Evolutionary conservation across 1,140 invertebrate genomes (phyloP).

Genomic region (Drosophila biarmipes): DNA sequence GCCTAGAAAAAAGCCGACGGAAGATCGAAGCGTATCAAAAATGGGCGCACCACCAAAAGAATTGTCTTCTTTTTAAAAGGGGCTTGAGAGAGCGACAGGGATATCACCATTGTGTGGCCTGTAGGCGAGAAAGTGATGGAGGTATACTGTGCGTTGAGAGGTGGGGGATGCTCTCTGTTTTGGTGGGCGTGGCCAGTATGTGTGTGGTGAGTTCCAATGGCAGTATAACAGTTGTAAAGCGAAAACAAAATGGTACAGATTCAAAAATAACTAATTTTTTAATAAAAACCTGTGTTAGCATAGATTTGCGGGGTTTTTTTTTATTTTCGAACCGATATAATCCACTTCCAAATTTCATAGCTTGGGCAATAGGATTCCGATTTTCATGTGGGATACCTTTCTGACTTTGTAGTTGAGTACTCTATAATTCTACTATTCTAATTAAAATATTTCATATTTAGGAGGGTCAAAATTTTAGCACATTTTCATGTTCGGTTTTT

Average conservation of each 20-base stretch:
- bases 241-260: not conserved
- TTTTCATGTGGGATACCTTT: no score
- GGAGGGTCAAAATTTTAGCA: no score
- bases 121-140: constrained; percentile 28
- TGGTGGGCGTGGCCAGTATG: constrained; percentile 7
- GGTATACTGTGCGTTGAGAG: not conserved
- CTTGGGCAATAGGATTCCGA: no score
- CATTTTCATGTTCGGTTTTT: no score
- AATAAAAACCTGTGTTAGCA: no score
- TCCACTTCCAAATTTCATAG: no score
- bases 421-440: no score
- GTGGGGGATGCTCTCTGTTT: not conserved
- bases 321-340: no score
- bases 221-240: constrained; percentile 9
- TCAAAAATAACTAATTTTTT: not conserved
- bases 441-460: no score
- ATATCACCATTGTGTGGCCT: not conserved
- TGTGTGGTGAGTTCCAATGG: constrained; percentile 28
- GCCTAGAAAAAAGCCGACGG: constrained; percentile 59
- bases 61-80: constrained; percentile 3
- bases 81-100: not conserved
- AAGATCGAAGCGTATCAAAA: constrained; percentile 44
- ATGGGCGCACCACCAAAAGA: constrained; percentile 51
- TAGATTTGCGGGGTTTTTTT: no score
- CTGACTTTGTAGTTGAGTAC: no score